Conservation (phyloP, 2,797 vertebrate genomes). For the Phrynocephalus vlangalii region DNA sequence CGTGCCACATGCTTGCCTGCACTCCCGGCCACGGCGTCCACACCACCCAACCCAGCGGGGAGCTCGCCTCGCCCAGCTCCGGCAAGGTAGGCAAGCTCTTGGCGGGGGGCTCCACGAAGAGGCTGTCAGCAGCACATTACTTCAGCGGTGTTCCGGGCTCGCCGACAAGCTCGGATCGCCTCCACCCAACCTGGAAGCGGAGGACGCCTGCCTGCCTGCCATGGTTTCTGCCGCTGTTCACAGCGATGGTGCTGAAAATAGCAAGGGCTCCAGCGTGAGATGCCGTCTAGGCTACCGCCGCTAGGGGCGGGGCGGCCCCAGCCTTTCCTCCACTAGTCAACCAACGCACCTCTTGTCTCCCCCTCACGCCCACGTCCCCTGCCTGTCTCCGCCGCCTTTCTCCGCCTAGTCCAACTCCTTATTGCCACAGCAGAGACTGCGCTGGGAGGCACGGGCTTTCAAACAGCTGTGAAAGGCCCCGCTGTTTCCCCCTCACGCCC, state of each 20-base stretch:
- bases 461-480: not conserved
- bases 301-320: slow-evolving; percentile 32
- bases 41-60: not conserved
- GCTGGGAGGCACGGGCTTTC: not conserved
- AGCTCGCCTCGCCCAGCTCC: not conserved
- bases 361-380: too few relatives aligned
- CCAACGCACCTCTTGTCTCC: not conserved
- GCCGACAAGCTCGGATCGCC: not conserved
- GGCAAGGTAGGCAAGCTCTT: not conserved
- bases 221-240: slow-evolving; percentile 53
- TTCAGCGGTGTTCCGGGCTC: not conserved
- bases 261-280: not conserved
- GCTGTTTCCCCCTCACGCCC: too few relatives aligned
- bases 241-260: slow-evolving; percentile 46
- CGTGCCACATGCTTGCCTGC: slow-evolving; percentile 45
- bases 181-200: not conserved
- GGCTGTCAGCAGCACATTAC: not conserved
- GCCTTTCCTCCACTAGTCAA: not conserved
- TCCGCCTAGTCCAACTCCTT: not conserved
- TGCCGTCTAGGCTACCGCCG: not conserved
- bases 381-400: not conserved
- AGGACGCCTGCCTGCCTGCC: not conserved
- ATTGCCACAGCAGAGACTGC: not conserved
- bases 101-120: not conserved
- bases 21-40: not conserved